Evolutionary conservation across 1,140 invertebrate genomes (phyloP).

Genomic region (Drosophila sucinea): DNA sequence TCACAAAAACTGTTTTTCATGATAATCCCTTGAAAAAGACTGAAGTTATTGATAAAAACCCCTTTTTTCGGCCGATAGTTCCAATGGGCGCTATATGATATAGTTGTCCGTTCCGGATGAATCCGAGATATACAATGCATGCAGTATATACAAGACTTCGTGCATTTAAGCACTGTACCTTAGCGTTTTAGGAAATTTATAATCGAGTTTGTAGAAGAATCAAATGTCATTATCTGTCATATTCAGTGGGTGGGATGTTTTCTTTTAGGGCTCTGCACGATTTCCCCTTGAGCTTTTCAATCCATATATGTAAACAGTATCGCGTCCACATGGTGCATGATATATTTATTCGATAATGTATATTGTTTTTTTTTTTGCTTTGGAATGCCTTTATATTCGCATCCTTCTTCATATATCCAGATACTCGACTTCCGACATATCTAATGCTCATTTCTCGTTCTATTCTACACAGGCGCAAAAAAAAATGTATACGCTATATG

Average conservation of each 20-base stretch:
- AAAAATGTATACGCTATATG: constrained; percentile 98
- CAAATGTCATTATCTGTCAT: background rate
- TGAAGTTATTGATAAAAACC: too few species aligned
- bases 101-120: too few species aligned
- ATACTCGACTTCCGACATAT: constrained; percentile 6
- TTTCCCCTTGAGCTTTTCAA: constrained; percentile 5
- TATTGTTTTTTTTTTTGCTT: constrained; percentile 17
- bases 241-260: background rate
- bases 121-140: too few species aligned
- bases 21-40: too few species aligned
- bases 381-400: constrained; percentile 45
- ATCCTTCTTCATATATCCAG: constrained; percentile 13
- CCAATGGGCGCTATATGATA: too few species aligned
- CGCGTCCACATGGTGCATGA: constrained; percentile 2
- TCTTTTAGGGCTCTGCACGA: constrained; percentile 1
- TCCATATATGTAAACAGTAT: background rate
- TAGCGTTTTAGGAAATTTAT: too few species aligned
- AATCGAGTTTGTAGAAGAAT: background rate
- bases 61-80: too few species aligned
- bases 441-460: constrained; percentile 28
- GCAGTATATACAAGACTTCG: too few species aligned
- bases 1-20: too few species aligned
- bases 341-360: background rate
- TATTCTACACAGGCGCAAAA: constrained; percentile 92
- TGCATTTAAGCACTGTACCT: too few species aligned